A percentile compares a stretch with the other conserved stretches of the same genome.
Conservation (phyloP, 1,140 invertebrate genomes). For the Heliconius hermathena region DNA sequence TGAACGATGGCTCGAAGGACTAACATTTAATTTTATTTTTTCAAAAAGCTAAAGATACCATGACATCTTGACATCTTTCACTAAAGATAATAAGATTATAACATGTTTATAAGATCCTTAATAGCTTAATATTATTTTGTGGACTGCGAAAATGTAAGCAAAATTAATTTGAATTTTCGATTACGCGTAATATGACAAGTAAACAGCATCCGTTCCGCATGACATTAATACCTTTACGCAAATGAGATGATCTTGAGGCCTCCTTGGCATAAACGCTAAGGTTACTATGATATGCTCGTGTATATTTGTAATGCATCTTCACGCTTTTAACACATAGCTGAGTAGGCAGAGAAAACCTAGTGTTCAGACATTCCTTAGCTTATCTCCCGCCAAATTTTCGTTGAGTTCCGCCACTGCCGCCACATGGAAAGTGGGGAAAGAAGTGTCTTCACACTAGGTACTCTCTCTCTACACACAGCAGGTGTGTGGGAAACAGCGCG, state of each 20-base stretch:
- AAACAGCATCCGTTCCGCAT: not conserved
- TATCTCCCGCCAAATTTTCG: too few species aligned
- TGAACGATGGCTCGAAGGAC: not conserved
- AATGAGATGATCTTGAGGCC: not conserved
- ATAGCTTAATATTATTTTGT: not conserved
- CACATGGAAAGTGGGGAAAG: too few species aligned
- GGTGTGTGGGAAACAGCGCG: too few species aligned
- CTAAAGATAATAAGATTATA: not conserved
- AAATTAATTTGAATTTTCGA: not conserved
- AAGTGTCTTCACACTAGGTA: too few species aligned
- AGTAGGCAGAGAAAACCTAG: too few species aligned
- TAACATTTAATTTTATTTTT: not conserved
- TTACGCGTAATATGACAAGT: not conserved
- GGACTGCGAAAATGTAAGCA: not conserved
- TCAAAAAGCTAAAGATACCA: not conserved
- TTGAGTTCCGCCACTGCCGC: too few species aligned
- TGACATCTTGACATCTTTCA: not conserved
- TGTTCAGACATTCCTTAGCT: too few species aligned
- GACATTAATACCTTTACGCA: not conserved
- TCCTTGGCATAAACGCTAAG: too few species aligned
- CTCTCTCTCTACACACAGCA: too few species aligned
- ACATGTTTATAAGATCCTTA: not conserved
- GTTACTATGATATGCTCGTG: too few species aligned
- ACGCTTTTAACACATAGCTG: too few species aligned
- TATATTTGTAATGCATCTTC: too few species aligned